A percentile compares a stretch with the other conserved stretches of the same genome.
Conservation (phyloP, 2,113 vertebrate genomes). For the Phainopepla nitens region DNA sequence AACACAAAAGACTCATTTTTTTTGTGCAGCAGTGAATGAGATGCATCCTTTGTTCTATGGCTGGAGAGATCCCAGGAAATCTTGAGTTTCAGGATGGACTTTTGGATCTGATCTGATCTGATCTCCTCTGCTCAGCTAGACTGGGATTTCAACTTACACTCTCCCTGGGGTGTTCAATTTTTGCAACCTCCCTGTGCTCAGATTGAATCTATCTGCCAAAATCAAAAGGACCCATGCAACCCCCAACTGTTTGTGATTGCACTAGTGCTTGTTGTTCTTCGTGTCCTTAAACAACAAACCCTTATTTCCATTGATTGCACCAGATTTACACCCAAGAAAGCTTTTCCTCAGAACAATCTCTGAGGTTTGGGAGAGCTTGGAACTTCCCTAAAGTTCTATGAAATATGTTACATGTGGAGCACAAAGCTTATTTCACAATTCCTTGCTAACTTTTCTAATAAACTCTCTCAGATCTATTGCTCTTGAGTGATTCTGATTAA, state of each 20-base stretch:
- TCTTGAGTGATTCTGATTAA: slow-evolving; percentile 41
- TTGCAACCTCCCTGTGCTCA: not conserved
- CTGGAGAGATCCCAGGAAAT: not conserved
- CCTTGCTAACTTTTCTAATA: not conserved
- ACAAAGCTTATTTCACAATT: slow-evolving; percentile 14
- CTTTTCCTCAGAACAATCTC: not conserved
- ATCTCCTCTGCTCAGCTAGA: not conserved
- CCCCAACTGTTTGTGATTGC: not conserved
- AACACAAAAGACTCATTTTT: not conserved
- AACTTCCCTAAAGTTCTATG: slow-evolving; percentile 6
- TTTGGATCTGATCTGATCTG: not conserved
- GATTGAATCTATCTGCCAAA: not conserved
- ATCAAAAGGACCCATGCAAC: not conserved
- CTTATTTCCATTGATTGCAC: not conserved
- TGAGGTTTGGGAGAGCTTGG: not conserved
- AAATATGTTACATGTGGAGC: not conserved
- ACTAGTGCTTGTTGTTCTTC: not conserved
- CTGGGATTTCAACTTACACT: not conserved
- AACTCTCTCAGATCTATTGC: not conserved
- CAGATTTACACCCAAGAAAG: not conserved
- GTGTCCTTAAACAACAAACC: not conserved
- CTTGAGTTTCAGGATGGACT: not conserved
- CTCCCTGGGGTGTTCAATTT: not conserved
- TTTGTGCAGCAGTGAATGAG: not conserved
- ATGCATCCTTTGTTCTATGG: not conserved